A percentile compares a stretch with the other conserved stretches of the same genome.
phyloP scores from a whole-genome alignment of 2,113 vertebrate species.

The Dunckerocampus dactyliophorus region DNA sequence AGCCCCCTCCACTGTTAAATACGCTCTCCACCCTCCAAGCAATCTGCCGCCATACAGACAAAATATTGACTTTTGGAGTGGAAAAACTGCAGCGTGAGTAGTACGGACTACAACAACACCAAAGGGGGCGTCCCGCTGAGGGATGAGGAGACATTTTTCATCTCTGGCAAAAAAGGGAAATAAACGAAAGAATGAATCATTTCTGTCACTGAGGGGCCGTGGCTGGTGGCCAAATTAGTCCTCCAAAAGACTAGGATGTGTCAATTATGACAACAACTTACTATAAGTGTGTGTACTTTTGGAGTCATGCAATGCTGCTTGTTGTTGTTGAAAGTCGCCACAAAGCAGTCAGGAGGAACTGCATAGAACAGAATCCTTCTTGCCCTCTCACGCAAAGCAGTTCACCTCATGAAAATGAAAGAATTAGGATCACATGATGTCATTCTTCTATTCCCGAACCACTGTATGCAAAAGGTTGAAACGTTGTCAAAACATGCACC shows the following conservation, averaged over 20 bases:
- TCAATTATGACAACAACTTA: slow-evolving; percentile 9
- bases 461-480: too few species aligned
- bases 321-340: too few species aligned
- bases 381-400: too few species aligned
- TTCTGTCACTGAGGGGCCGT: slow-evolving; percentile 15
- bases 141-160: slow-evolving; percentile 23
- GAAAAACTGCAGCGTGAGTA: slow-evolving; percentile 60
- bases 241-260: slow-evolving; percentile 22
- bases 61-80: slow-evolving; percentile 71
- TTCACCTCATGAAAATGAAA: too few species aligned
- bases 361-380: too few species aligned
- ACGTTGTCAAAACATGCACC: too few species aligned
- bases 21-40: slow-evolving; percentile 53
- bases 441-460: too few species aligned
- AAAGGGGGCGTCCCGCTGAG: slow-evolving; percentile 16
- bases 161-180: slow-evolving; percentile 7
- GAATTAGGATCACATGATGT: too few species aligned
- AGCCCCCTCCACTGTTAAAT: slow-evolving; percentile 46
- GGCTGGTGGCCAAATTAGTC: slow-evolving; percentile 14
- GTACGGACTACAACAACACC: slow-evolving; percentile 21
- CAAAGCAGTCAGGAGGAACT: too few species aligned
- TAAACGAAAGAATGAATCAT: slow-evolving; percentile 19
- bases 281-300: too few species aligned
- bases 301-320: too few species aligned
- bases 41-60: slow-evolving; percentile 58